These are phyloP conservation scores for Xestia ashworthii DNA, from an alignment of 2,888 invertebrate genomes.

Conservation along the genomic window DNA sequence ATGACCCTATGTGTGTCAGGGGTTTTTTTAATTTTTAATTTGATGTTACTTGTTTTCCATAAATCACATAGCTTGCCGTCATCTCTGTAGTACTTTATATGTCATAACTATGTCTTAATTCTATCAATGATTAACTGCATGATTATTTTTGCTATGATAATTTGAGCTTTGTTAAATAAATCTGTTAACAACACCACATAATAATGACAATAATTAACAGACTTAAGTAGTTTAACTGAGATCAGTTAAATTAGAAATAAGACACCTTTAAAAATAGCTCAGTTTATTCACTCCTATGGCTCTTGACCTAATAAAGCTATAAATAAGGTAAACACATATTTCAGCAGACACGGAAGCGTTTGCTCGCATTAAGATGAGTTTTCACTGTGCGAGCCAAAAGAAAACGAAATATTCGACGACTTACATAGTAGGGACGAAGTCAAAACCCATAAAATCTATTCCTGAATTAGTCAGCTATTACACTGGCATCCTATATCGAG, in stretches of 20 bases:
- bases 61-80: too few relatives aligned
- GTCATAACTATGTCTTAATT: not conserved
- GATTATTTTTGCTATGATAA: not conserved
- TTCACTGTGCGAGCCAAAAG: slow-evolving; percentile 34
- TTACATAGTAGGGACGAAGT: slow-evolving; percentile 22
- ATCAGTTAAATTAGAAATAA: not conserved
- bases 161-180: not conserved
- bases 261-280: slow-evolving; percentile 17
- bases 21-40: too few relatives aligned
- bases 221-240: not conserved
- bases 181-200: not conserved
- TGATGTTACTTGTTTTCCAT: too few relatives aligned
- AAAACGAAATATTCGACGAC: slow-evolving; percentile 44
- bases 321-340: slow-evolving; percentile 55
- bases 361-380: slow-evolving; percentile 31
- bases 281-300: slow-evolving; percentile 40
- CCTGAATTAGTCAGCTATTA: slow-evolving; percentile 7
- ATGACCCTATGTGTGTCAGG: too few relatives aligned
- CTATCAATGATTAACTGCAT: not conserved
- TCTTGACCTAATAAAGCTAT: slow-evolving; percentile 59
- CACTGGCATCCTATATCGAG: not conserved
- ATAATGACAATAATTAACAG: not conserved
- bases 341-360: slow-evolving; percentile 50
- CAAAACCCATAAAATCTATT: slow-evolving; percentile 51
- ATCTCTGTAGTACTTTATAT: too few relatives aligned